Evolutionary conservation across 64 coral and sea anemone species (phyloP).

Genomic region (Actinia equina): DNA sequence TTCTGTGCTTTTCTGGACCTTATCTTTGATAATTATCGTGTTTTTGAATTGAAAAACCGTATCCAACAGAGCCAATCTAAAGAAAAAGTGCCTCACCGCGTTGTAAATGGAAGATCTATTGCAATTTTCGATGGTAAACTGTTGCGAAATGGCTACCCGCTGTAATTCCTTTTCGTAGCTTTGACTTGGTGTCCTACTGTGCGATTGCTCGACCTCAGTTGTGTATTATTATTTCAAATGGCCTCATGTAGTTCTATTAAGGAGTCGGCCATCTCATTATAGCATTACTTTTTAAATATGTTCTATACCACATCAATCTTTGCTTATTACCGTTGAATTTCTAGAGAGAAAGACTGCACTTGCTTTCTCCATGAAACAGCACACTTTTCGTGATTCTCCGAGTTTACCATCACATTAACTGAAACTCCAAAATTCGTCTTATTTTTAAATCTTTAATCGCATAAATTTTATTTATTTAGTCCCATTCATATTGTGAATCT

Average conservation of each 20-base stretch:
- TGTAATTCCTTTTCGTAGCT: not conserved
- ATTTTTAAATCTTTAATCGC: not conserved
- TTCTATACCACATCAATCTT: constrained; percentile 17
- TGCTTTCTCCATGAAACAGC: not conserved
- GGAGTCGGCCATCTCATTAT: constrained; percentile 29
- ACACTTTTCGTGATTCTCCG: not conserved
- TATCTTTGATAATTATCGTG: constrained; percentile 10
- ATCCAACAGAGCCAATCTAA: not conserved
- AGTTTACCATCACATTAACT: not conserved
- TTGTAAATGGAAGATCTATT: constrained; percentile 7
- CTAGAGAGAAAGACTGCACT: not conserved
- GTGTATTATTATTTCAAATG: constrained; percentile 23
- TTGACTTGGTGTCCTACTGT: not conserved
- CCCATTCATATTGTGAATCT: not conserved
- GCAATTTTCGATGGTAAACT: not conserved
- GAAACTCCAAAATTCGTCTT: not conserved
- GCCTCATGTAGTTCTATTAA: constrained; percentile 9
- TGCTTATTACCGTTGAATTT: constrained; percentile 21
- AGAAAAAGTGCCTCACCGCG: not conserved
- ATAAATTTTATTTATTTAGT: not conserved
- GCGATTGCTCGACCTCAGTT: constrained; percentile 16
- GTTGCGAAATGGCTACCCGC: constrained; percentile 3
- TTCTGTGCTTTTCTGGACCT: not conserved
- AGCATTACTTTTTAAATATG: constrained; percentile 27
- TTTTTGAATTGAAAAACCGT: not conserved